Evolutionary conservation across 2,113 vertebrate species (phyloP).

Genomic region (Epinephelus lanceolatus): DNA sequence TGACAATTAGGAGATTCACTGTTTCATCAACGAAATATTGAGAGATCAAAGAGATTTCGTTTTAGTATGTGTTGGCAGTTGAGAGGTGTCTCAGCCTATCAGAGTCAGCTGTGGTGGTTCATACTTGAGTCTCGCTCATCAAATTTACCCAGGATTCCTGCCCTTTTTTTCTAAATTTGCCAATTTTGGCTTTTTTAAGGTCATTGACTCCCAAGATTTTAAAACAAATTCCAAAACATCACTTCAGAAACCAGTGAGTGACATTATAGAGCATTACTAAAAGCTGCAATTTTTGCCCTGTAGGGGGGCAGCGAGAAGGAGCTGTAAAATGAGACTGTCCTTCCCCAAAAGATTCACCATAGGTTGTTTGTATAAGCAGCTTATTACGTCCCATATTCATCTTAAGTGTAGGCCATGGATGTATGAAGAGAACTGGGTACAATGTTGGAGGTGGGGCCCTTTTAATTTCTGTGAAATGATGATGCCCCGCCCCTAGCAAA

Average conservation of each 20-base stretch:
- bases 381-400: no score
- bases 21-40: background rate
- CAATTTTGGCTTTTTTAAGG: background rate
- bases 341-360: no score
- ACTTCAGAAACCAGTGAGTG: background rate
- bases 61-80: background rate
- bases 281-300: background rate
- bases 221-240: background rate
- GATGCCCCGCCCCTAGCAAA: no score
- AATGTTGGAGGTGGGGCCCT: no score
- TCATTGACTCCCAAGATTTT: background rate
- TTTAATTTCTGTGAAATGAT: no score
- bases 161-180: background rate
- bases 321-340: background rate
- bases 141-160: background rate
- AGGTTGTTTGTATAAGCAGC: no score
- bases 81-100: background rate
- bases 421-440: no score
- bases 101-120: background rate
- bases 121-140: background rate
- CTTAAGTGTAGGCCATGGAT: no score
- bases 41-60: background rate
- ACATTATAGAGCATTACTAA: background rate
- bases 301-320: background rate
- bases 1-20: background rate